Evolutionary conservation across 2,797 vertebrate species (phyloP), one percentile per base, ranked within the genome.

Genomic region (Dendrocincla fuliginosa): DNA sequence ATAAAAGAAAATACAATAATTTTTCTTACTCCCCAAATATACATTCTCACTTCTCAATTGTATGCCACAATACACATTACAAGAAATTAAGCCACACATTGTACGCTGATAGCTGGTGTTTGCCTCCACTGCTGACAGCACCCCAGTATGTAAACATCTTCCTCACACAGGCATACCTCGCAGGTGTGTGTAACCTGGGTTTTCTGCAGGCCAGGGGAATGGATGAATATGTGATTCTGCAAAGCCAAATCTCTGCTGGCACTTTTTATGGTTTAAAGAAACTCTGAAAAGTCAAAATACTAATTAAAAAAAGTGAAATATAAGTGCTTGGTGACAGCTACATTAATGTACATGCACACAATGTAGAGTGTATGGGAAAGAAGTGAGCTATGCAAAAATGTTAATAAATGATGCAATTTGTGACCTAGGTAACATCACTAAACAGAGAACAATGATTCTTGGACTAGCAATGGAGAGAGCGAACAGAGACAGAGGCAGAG

Each of bases 391-490:
- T 11, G 50, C 53, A 87, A 83, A 92, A 87, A 55, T 1, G 3
- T 81, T 78, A 87, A 84, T 82, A 86, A 92, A 91, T 63, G 2
- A 91, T 82, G 89, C 44, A 24, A 91, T 92, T 79, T 79, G 77
- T 82, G 85, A 94, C 87, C 79, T 73, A 91, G 88, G 86, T 79
- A 95, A 93, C 91, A 82, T 16, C 59, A 52, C 44, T 73, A 65
- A 85, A 56, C 35, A 93, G 41, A 83, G 70, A 90, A 71, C 55
- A 95, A 93, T 70, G 69, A 63, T 69, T 93, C 89, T 42, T 61
- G 27, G 55, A 61, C 33, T 30, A n/a, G 61, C 55, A 63, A 5
- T 18, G 46, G 42, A 79, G 23, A 78, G 53, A 35, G 22, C 91
- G 32, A 94, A 87, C 6, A 59, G 30, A 89, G 52, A 44, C 3